Evolutionary conservation across 2,797 vertebrate species (phyloP).

Genomic region (Catharus ustulatus): DNA sequence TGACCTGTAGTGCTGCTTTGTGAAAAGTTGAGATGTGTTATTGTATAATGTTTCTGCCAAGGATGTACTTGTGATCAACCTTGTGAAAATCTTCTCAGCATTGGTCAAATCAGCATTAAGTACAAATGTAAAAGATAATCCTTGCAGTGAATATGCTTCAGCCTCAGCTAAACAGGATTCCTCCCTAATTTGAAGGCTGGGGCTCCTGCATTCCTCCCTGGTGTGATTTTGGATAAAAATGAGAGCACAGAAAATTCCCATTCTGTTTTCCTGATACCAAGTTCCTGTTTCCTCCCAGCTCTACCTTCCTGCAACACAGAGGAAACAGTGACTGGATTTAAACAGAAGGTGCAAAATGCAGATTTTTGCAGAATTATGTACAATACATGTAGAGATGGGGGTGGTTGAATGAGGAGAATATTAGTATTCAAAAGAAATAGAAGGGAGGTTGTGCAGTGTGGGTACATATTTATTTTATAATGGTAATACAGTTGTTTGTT

Average conservation of each 20-base stretch:
- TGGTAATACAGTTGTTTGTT: conserved; percentile 9
- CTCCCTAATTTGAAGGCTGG: background rate
- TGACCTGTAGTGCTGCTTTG: background rate
- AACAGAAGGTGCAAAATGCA: background rate
- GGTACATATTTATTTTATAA: background rate
- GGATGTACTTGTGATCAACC: background rate
- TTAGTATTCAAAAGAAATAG: background rate
- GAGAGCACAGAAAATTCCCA: background rate
- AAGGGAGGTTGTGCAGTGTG: background rate
- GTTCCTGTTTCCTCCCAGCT: background rate
- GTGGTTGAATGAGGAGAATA: background rate
- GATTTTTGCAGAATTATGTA: background rate
- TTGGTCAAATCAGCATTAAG: background rate
- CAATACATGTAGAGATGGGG: background rate
- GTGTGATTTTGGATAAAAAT: background rate
- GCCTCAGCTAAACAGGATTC: background rate
- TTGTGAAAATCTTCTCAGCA: background rate
- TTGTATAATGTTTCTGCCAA: background rate
- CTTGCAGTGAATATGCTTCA: background rate
- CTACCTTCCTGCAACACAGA: background rate
- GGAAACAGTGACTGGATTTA: background rate
- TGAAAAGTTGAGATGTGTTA: background rate
- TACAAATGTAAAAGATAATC: background rate
- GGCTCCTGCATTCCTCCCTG: background rate
- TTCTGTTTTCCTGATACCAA: background rate